These are phyloP conservation scores for Pomacea maculata DNA, from an alignment of 1,140 invertebrate genomes.

Conservation along the genomic window DNA sequence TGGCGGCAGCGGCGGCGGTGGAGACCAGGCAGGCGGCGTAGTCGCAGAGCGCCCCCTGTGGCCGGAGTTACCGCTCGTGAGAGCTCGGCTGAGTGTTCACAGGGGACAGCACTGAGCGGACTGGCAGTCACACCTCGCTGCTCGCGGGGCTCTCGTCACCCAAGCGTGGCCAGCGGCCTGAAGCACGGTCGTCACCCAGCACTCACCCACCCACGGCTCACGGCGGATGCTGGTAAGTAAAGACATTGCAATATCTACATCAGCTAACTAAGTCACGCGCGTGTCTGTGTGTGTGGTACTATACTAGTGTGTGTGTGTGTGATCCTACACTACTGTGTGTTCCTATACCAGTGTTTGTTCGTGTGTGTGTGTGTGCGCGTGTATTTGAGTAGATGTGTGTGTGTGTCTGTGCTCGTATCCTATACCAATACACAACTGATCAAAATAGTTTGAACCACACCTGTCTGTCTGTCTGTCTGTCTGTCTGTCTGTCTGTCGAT, in stretches of 20 bases:
- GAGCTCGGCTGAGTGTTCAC: neutral
- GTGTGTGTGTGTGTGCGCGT: constrained; percentile 1
- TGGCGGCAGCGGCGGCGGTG: neutral
- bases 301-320: neutral
- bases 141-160: too few species aligned
- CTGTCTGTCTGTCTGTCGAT: constrained; percentile 21
- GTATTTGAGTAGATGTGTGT: neutral
- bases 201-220: too few species aligned
- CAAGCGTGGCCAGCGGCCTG: too few species aligned
- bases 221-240: too few species aligned
- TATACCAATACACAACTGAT: neutral
- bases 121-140: too few species aligned
- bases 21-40: neutral
- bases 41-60: neutral
- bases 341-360: neutral
- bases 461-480: constrained; percentile 18
- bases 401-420: neutral
- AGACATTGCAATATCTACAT: too few species aligned
- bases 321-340: neutral
- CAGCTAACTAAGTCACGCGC: neutral
- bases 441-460: too few species aligned
- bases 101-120: too few species aligned
- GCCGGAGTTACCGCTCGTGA: neutral
- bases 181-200: too few species aligned
- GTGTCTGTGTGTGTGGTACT: constrained; percentile 1